phyloP scores from a whole-genome alignment of 2,797 vertebrate genomes.

The Anableps anableps region DNA sequence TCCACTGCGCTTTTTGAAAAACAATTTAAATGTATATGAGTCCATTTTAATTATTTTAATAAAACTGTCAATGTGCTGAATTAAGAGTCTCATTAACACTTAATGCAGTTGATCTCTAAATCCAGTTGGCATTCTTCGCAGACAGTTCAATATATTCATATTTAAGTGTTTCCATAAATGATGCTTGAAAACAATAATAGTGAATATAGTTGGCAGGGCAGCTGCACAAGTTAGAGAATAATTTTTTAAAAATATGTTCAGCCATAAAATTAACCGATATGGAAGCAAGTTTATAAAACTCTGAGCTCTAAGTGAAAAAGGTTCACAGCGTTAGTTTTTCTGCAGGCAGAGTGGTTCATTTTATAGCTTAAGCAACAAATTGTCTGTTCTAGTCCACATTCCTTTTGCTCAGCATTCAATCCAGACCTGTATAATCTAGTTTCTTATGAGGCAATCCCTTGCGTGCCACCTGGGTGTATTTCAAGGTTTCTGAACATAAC shows the following conservation, averaged over 20 bases:
- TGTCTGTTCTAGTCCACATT: not conserved
- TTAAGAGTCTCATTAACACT: not conserved
- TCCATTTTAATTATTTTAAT: not conserved
- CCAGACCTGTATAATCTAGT: no score
- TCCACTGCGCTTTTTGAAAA: not conserved
- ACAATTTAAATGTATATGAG: not conserved
- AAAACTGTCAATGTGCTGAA: not conserved
- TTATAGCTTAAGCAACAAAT: not conserved
- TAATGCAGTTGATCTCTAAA: not conserved
- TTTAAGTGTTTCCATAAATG: not conserved
- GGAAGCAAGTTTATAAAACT: not conserved
- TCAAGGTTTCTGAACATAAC: no score
- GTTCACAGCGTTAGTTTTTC: not conserved
- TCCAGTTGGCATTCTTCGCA: not conserved
- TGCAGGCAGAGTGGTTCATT: not conserved
- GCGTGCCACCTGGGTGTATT: no score
- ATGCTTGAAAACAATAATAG: not conserved
- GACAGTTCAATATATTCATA: not conserved
- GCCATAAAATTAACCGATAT: not conserved
- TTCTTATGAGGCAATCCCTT: no score
- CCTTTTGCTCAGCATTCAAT: no score
- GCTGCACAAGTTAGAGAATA: not conserved
- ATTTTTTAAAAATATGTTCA: not conserved
- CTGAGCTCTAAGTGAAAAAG: not conserved
- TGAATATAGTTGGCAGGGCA: not conserved